Percentiles rank a stretch among this genome's conserved stretches.
Conservation (phyloP, 2,113 vertebrate species). For the Loxodonta africana region DNA sequence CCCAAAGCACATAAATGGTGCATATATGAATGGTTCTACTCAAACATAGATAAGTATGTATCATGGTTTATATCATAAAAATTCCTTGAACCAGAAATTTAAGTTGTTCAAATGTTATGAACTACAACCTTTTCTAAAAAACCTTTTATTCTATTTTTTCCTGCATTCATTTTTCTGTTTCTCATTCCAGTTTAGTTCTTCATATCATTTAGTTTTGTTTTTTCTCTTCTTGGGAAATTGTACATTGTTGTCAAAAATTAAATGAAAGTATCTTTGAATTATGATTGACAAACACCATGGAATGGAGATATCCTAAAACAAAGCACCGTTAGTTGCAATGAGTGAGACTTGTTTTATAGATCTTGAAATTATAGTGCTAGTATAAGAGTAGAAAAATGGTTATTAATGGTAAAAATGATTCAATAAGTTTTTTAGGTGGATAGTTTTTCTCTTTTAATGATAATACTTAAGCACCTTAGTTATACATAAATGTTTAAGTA, state of each 20-base stretch:
- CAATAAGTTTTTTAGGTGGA: conserved; percentile 13
- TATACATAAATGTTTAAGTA: conserved; percentile 16
- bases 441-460: conserved; percentile 10
- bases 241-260: conserved; percentile 26
- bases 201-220: background rate
- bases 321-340: conserved; percentile 22
- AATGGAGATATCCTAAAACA: background rate
- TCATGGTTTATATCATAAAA: background rate
- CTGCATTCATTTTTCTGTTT: background rate
- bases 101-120: conserved; percentile 26
- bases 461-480: background rate
- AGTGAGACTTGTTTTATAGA: conserved; percentile 52
- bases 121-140: background rate
- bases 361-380: conserved; percentile 6
- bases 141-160: background rate
- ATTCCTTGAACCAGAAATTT: conserved; percentile 65
- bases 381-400: conserved; percentile 18
- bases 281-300: conserved; percentile 27
- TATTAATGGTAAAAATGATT: conserved; percentile 1
- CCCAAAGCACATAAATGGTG: conserved; percentile 99
- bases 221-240: background rate
- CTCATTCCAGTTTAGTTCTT: conserved; percentile 25
- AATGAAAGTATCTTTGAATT: conserved; percentile 59
- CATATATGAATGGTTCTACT: conserved; percentile 99
- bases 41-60: conserved; percentile 98